Evolutionary conservation across 2,888 invertebrate species (phyloP), one percentile per base, ranked within the genome.

Genomic region (Prostheceraeus crozeri): DNA sequence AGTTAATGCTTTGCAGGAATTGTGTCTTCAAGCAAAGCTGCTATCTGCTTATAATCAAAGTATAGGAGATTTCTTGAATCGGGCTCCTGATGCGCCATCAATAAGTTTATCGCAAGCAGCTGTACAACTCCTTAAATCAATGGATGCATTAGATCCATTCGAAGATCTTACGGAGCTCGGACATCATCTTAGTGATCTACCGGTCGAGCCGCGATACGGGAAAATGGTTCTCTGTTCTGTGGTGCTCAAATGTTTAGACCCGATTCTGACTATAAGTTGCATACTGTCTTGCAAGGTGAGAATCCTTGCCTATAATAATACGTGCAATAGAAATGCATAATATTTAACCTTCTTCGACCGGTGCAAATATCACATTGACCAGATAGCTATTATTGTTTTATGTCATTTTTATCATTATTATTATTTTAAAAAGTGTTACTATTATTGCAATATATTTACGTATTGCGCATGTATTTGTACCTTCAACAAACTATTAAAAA

Each of bases 141-240:
- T 93, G 54, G 88, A 88, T 65, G 88, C 91, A 0, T 76, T 94
- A 35, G 85, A 87, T 63, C 82, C 84, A 0, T 83, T 84, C 79
- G 91, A 93, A 75, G 85, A 85, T 67, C 79, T 94, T 56, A 93
- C 91, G 0, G 84, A 85, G 67, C 79, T 94, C 57, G 94, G 93
- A 0, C 83, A 83, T 62, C 87, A 91, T 71, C 78, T 96, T 54
- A 80, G 90, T n/a, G 89, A 91, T 72, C 77, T 96, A 48, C 89
- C 93, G 0, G 81, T 96, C 1, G 90, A 93, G 68, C 93, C 94
- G 0, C 84, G 86, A 67, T 78, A 90, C 46, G 91, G 88, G 2
- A 91, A 94, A 76, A 87, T 89, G 83, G 77, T 98, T 62, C 78
- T 98, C 0, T 89, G 88, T 72, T 84, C 88, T 1, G 83, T 89